Percentiles rank a stretch among this genome's conserved stretches.
Evolutionary conservation across 2,888 invertebrate genomes (phyloP).

Genomic region (Cyaniris semiargus): DNA sequence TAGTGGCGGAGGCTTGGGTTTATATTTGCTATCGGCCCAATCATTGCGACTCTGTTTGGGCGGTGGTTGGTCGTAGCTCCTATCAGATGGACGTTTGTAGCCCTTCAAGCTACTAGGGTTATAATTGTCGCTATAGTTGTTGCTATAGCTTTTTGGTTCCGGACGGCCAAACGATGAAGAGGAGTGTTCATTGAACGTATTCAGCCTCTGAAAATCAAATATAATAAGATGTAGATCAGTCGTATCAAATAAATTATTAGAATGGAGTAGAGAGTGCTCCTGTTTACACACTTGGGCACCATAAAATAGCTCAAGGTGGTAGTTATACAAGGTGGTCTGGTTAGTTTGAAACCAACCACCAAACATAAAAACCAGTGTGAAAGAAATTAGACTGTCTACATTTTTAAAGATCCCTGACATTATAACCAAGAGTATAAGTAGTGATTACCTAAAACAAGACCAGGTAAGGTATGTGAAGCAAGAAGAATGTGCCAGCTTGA

Average conservation of each 20-base stretch:
- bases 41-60: constrained; percentile 1
- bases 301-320: neutral
- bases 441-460: neutral
- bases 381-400: neutral
- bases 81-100: constrained; percentile 14
- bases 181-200: neutral
- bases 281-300: neutral
- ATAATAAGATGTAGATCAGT: neutral
- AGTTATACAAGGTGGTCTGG: neutral
- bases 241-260: neutral
- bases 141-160: neutral
- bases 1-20: neutral
- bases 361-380: neutral
- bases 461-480: neutral
- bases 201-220: constrained; percentile 26
- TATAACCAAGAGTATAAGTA: neutral
- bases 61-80: neutral
- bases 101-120: neutral
- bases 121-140: neutral
- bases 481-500: neutral
- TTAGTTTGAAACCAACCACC: too few species aligned
- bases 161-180: constrained; percentile 3
- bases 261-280: neutral
- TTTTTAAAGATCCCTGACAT: neutral
- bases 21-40: neutral